Evolutionary conservation across 2,113 vertebrate species (phyloP), one percentile per base, ranked within the genome.

Genomic region (Pygoscelis adeliae): DNA sequence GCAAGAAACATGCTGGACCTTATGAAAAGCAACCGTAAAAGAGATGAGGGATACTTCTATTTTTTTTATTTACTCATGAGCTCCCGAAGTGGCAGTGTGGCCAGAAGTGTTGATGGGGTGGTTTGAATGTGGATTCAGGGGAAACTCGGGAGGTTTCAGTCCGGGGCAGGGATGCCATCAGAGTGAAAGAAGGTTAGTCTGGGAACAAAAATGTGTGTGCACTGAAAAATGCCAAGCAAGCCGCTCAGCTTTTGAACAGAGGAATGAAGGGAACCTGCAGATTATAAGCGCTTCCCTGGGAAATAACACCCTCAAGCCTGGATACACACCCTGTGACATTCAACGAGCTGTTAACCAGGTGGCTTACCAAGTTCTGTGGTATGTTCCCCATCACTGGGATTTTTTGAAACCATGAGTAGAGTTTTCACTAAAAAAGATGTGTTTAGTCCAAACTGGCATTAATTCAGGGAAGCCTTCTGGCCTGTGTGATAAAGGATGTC

Each of bases 111-210:
- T 34, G n/a, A 65, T 7, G 14, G 10, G 5, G 0, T 30, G 47
- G 14, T 74, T 46, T 62, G 20, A 80, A 38, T n/a, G 10, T 26
- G 50, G 27, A 38, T 74, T 49, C 32, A 77, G 25, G 29, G 17
- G 47, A 38, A 38, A 13, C 19, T 46, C 2, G 1, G 13, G 22
- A 34, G 3, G 3, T 74, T 83, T 90, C 23, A 25, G 13, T 40
- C 30, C 2, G 2, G 23, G 14, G 6, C 49, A 63, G 62, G 17
- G 36, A 50, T 58, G 27, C 13, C 15, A 25, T 27, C 0, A 0
- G 10, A 40, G 16, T 20, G 26, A 81, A 38, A 74, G 25, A 53
- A 58, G 50, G 47, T 67, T 66, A 42, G 32, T 53, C 25, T 62
- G 22, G 12, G 22, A 58, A 20, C 0, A 5, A 69, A 69, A 36